Evolutionary conservation across 2,888 invertebrate species (phyloP).

Genomic region (Aspidapion aeneum): DNA sequence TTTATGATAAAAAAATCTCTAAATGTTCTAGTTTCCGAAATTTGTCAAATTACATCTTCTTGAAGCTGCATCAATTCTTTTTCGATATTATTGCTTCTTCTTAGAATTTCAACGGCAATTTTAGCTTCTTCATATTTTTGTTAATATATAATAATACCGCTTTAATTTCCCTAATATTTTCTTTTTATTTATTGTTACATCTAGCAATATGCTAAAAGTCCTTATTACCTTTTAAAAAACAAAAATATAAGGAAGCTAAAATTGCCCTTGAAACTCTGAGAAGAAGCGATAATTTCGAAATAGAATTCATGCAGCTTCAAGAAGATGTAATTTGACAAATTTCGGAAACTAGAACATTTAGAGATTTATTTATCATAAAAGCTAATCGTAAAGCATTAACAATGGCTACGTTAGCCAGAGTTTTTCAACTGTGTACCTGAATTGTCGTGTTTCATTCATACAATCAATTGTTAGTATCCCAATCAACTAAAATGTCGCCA

Average conservation of each 20-base stretch:
- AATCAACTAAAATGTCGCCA: constrained; percentile 37
- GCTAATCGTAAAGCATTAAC: constrained; percentile 60
- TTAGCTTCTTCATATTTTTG: constrained; percentile 30
- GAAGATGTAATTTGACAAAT: constrained; percentile 37
- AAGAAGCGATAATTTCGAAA: constrained; percentile 31
- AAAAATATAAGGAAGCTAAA: constrained; percentile 29
- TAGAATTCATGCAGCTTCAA: constrained; percentile 33
- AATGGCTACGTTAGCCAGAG: constrained; percentile 53
- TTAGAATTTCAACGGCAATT: constrained; percentile 31
- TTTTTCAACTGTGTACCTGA: constrained; percentile 38
- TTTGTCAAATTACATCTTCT: constrained; percentile 36
- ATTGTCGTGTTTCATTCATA: constrained; percentile 35
- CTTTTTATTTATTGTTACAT: constrained; percentile 33
- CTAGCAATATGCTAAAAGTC: constrained; percentile 40
- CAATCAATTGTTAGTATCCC: constrained; percentile 39
- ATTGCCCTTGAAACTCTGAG: constrained; percentile 33
- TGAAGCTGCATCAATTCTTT: constrained; percentile 34
- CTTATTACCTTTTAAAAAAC: constrained; percentile 39
- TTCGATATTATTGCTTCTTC: constrained; percentile 32
- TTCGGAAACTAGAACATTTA: constrained; percentile 48
- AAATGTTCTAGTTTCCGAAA: constrained; percentile 48
- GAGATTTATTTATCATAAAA: constrained; percentile 53
- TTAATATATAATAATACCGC: constrained; percentile 34
- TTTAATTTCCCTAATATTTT: constrained; percentile 28
- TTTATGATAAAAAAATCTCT: constrained; percentile 53